Conservation (phyloP, 2,797 vertebrate species). For the Aldrovandia affinis region DNA sequence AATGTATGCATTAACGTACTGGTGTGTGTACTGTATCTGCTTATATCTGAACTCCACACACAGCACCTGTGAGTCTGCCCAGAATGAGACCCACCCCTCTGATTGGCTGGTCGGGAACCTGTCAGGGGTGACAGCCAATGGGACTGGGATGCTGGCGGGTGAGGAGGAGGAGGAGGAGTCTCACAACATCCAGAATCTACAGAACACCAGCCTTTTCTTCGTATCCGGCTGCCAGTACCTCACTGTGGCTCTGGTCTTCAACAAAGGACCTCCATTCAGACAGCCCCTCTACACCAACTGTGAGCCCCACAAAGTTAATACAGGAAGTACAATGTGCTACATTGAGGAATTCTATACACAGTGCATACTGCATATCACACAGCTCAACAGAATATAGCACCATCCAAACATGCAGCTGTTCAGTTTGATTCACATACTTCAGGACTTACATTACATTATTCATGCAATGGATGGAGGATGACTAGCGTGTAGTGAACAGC, state of each 20-base stretch:
- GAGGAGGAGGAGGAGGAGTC: slow-evolving; percentile 22
- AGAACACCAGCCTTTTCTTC: slow-evolving; percentile 52
- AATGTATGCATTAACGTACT: not conserved
- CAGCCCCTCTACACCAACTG: slow-evolving; percentile 50
- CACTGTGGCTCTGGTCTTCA: slow-evolving; percentile 42
- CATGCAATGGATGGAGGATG: not conserved
- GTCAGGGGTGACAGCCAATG: slow-evolving; percentile 12
- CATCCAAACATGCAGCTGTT: not conserved
- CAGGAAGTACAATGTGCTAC: not conserved
- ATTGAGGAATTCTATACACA: not conserved
- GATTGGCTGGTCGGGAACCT: not conserved
- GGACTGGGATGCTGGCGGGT: not conserved
- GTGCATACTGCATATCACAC: not conserved
- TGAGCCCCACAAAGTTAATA: slow-evolving; percentile 24
- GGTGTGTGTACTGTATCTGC: not conserved
- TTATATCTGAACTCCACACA: not conserved
- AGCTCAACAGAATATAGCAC: not conserved
- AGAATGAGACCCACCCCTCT: slow-evolving; percentile 16
- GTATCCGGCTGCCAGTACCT: slow-evolving; percentile 55
- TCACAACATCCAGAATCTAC: slow-evolving; percentile 39
- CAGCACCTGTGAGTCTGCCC: slow-evolving; percentile 23
- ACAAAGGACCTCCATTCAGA: slow-evolving; percentile 45
- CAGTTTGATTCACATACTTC: not conserved
- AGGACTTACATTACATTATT: not conserved
- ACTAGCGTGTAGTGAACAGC: not conserved